Evolutionary conservation across 1,140 invertebrate genomes (phyloP).

Genomic region (Probaryconus sp.): DNA sequence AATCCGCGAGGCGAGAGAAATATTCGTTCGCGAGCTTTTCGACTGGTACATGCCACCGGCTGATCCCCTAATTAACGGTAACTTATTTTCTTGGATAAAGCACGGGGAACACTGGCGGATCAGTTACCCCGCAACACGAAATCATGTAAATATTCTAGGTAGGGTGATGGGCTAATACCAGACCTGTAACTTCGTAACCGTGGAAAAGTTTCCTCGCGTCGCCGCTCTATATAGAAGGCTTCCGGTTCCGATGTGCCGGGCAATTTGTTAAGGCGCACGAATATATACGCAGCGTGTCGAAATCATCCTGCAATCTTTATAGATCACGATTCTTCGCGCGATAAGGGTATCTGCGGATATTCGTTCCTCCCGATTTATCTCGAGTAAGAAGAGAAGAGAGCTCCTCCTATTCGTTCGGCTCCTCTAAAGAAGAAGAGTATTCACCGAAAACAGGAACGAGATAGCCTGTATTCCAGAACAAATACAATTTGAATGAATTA

Average conservation of each 20-base stretch:
- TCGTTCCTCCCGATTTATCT: background rate
- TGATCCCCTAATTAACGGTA: slow-evolving; percentile 21
- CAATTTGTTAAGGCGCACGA: slow-evolving; percentile 56
- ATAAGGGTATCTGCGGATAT: slow-evolving; percentile 12
- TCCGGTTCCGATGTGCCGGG: slow-evolving; percentile 11
- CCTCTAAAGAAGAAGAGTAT: no score
- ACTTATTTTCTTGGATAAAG: slow-evolving; percentile 9
- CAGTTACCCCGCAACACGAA: slow-evolving; percentile 13
- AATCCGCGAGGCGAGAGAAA: slow-evolving; percentile 9
- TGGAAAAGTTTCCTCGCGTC: slow-evolving; percentile 50
- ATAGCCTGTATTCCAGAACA: slow-evolving; percentile 69
- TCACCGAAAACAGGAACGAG: no score
- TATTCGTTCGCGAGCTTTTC: slow-evolving; percentile 2
- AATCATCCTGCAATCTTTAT: no score
- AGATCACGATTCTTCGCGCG: background rate
- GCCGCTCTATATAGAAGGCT: slow-evolving; percentile 18
- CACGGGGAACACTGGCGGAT: slow-evolving; percentile 7
- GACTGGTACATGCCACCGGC: no score
- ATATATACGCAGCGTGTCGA: slow-evolving; percentile 24
- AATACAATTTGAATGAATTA: slow-evolving; percentile 78
- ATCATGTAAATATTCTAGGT: slow-evolving; percentile 54
- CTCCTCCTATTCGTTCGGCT: no score
- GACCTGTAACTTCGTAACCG: slow-evolving; percentile 68
- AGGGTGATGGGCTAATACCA: no score
- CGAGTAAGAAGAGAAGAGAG: no score